These are phyloP conservation scores for Taxidea taxus DNA, from an alignment of 2,113 vertebrate species.

Conservation along the genomic window DNA sequence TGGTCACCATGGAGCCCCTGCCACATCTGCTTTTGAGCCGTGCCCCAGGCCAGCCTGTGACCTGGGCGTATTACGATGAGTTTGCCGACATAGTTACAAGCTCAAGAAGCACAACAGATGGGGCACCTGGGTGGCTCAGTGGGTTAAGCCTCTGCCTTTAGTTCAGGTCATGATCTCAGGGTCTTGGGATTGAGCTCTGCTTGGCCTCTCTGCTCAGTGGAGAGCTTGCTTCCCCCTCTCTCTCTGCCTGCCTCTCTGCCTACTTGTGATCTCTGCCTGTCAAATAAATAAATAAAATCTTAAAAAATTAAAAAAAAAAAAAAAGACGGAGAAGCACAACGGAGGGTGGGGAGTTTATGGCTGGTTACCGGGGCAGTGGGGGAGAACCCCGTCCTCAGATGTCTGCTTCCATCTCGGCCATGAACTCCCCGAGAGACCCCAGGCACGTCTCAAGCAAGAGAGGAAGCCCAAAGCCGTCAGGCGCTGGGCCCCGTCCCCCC, in stretches of 20 bases:
- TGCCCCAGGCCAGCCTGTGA: too few relatives aligned
- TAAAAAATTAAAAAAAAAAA: too few relatives aligned
- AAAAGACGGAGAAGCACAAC: accelerated
- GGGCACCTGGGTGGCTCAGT: too few relatives aligned
- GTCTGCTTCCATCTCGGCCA: not conserved
- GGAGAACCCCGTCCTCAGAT: not conserved
- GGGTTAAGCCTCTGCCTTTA: too few relatives aligned
- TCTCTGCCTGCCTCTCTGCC: too few relatives aligned
- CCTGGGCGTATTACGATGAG: accelerated
- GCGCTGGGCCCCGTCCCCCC: not conserved
- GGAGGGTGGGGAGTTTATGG: accelerated
- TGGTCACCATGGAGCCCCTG: not conserved
- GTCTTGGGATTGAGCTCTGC: too few relatives aligned
- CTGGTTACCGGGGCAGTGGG: not conserved
- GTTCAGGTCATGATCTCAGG: too few relatives aligned
- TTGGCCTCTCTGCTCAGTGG: accelerated
- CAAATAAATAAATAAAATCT: too few relatives aligned
- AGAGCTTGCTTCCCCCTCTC: too few relatives aligned
- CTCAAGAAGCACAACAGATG: accelerated
- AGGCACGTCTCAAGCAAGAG: not conserved
- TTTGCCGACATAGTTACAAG: not conserved
- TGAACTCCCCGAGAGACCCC: not conserved
- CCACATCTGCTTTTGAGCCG: not conserved
- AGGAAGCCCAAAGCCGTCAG: not conserved
- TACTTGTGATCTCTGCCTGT: too few relatives aligned